Evolutionary conservation across 2,797 vertebrate genomes (phyloP).

Genomic region (Chelon labrosus): DNA sequence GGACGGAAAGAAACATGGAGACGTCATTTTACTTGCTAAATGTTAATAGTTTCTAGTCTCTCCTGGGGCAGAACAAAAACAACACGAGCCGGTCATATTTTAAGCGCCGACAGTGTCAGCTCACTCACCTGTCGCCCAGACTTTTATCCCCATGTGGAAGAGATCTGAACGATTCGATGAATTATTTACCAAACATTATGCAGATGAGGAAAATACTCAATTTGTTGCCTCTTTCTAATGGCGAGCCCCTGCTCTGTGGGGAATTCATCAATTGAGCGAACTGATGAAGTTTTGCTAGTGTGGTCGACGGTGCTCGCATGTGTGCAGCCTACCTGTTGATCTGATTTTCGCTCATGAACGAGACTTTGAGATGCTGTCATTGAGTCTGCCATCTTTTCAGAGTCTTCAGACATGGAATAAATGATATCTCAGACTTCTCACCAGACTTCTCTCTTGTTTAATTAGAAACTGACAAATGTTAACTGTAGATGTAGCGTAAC

Average conservation of each 20-base stretch:
- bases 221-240: conserved; percentile 15
- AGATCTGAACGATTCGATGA: conserved; percentile 52
- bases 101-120: conserved; percentile 17
- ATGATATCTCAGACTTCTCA: too few relatives aligned
- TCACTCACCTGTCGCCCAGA: conserved; percentile 47
- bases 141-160: conserved; percentile 35
- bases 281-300: too few relatives aligned
- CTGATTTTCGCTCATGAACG: too few relatives aligned
- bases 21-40: background rate
- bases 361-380: too few relatives aligned
- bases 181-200: conserved; percentile 69
- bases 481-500: too few relatives aligned
- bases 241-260: conserved; percentile 25
- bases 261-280: conserved; percentile 1
- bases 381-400: too few relatives aligned
- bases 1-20: too few relatives aligned
- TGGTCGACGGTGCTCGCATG: too few relatives aligned
- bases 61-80: conserved; percentile 21
- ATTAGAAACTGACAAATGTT: too few relatives aligned
- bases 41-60: conserved; percentile 9
- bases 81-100: conserved; percentile 13
- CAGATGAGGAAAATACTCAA: conserved; percentile 40
- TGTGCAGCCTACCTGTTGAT: too few relatives aligned
- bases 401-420: too few relatives aligned
- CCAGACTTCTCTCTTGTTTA: too few relatives aligned